These are phyloP conservation scores for Pantherophis guttatus DNA, from an alignment of 2,113 vertebrate species.

Conservation along the genomic window DNA sequence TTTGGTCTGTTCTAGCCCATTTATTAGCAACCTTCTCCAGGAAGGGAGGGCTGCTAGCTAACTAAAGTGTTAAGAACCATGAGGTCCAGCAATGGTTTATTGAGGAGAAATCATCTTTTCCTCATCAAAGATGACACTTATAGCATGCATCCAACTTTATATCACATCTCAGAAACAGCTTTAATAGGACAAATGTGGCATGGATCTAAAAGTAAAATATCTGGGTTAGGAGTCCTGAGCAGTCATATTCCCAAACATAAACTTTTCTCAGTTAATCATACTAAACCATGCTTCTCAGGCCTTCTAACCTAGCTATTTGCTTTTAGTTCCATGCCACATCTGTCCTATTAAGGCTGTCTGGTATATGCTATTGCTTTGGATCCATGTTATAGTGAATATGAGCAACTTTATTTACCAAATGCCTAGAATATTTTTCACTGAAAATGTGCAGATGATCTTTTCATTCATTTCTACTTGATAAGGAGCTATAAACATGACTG, in stretches of 20 bases:
- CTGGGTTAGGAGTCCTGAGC: not conserved
- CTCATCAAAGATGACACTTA: not conserved
- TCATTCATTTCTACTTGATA: not conserved
- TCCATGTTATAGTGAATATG: not conserved
- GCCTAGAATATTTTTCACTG: not conserved
- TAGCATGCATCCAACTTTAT: not conserved
- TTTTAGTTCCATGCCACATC: too few relatives aligned
- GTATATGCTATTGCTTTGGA: not conserved
- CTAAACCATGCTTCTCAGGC: not conserved
- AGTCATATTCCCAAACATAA: not conserved
- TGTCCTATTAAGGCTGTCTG: not conserved
- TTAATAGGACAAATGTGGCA: not conserved
- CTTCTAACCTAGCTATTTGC: not conserved
- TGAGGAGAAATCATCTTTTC: not conserved
- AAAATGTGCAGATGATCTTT: not conserved
- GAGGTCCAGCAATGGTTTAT: not conserved
- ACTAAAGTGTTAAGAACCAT: not conserved
- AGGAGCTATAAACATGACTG: not conserved
- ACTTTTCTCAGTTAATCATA: not conserved
- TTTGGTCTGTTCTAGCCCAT: not conserved
- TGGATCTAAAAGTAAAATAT: not conserved
- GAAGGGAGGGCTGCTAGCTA: not conserved
- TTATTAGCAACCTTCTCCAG: not conserved
- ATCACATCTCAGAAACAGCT: not conserved
- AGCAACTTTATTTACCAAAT: not conserved